Evolutionary conservation across 1,140 invertebrate species (phyloP), one percentile per base, ranked within the genome.

Genomic region (Ceratitis capitata): DNA sequence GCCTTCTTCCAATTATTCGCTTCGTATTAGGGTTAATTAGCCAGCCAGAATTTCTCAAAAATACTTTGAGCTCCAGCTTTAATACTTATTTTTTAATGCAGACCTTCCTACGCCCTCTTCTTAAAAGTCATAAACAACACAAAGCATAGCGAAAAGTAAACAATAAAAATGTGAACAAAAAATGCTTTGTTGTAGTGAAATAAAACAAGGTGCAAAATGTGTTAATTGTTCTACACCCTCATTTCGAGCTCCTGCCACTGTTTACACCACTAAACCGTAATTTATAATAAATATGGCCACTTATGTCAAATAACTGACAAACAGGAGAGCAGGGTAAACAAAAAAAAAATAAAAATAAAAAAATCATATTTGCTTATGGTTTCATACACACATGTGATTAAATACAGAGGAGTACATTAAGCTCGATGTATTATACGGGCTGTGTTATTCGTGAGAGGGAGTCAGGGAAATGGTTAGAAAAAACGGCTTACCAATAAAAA

Each of bases 291-390:
- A 78, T 78, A 78, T 45, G 69, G 69, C 69, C 69, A 78, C 69
- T 78, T 78, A 78, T 78, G 69, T 78, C 69, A 78, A 78, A 78
- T 78, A 78, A 39, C 69, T 78, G 69, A 78, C 69, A 78, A 69
- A 78, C 69, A 78, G n/a, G n/a, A 78, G 69, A 78, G 69, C 35
- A 45, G 69, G 39, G 69, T 78, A 78, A 78, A 78, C 23, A 78
- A 47, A 78, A n/a, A n/a, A n/a, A n/a, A n/a, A n/a, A n/a, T n/a
- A n/a, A n/a, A n/a, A n/a, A n/a, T n/a, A n/a, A n/a, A n/a, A n/a
- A 47, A 78, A 35, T 42, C 69, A 78, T 78, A 69, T 69, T 78
- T 78, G 69, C 39, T 78, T 39, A 42, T 78, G 69, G 42, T n/a
- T 42, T 45, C 45, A 45, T 78, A 42, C 39, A n/a, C n/a, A n/a